Conservation (phyloP, 2,113 vertebrate species). For the Tricholaema leucomelas region DNA sequence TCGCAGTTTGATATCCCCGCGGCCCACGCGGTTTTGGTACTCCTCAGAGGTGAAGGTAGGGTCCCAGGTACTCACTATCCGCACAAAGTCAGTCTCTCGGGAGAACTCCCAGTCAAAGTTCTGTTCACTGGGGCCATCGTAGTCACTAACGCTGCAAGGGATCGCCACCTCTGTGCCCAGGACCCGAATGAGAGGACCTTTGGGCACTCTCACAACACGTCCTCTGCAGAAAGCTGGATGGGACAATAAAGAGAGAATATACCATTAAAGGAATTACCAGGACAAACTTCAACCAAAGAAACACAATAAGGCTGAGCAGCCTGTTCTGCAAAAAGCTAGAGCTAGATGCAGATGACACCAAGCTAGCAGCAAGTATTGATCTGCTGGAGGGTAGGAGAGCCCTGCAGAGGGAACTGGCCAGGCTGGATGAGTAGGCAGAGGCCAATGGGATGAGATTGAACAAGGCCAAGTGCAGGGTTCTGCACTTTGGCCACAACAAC, state of each 20-base stretch:
- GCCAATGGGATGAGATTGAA: too few relatives aligned
- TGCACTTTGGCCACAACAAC: too few relatives aligned
- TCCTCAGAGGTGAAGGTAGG: conserved; percentile 75
- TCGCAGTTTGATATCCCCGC: conserved; percentile 78
- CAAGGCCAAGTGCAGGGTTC: too few relatives aligned
- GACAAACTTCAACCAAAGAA: background rate
- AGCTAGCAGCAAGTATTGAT: too few relatives aligned
- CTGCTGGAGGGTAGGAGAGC: too few relatives aligned
- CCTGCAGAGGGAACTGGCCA: too few relatives aligned
- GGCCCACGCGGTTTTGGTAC: conserved; percentile 78
- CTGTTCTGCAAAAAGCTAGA: background rate
- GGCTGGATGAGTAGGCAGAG: too few relatives aligned
- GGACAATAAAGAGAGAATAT: background rate
- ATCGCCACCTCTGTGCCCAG: conserved; percentile 85
- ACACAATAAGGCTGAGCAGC: background rate
- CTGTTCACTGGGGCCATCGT: conserved; percentile 89
- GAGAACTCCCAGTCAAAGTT: conserved; percentile 92
- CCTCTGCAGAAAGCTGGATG: conserved; percentile 75
- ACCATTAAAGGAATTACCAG: background rate
- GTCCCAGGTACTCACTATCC: conserved; percentile 91
- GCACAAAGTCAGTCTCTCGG: conserved; percentile 33
- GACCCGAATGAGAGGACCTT: conserved; percentile 85
- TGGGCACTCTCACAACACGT: conserved; percentile 86
- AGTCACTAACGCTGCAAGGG: conserved; percentile 86
- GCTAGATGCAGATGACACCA: too few relatives aligned